phyloP scores from a whole-genome alignment of 2,797 vertebrate genomes.

The Danio aesculapii region DNA sequence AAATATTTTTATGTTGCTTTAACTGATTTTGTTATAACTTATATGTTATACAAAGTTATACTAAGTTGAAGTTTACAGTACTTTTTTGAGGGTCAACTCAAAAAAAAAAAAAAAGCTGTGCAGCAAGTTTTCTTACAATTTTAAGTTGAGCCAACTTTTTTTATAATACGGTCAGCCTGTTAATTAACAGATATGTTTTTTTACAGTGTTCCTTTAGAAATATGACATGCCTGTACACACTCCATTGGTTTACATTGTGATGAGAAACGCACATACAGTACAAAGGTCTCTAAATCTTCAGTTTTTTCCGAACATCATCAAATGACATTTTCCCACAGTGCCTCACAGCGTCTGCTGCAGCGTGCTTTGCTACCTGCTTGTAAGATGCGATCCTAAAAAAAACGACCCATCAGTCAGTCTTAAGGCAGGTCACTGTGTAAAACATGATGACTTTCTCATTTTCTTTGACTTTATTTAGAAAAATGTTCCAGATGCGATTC shows the following conservation, averaged over 20 bases:
- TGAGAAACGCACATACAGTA: constrained; percentile 1
- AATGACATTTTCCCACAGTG: constrained; percentile 65
- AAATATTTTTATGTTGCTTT: too few species aligned
- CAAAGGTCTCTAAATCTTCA: neutral
- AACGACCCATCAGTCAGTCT: neutral
- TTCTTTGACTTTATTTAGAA: neutral
- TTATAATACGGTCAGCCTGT: too few species aligned
- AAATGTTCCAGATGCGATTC: constrained; percentile 1
- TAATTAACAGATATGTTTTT: too few species aligned
- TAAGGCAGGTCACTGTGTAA: constrained; percentile 31
- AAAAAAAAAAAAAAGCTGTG: too few species aligned
- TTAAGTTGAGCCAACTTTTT: too few species aligned
- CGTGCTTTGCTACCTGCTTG: constrained; percentile 36
- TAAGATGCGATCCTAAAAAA: constrained; percentile 11
- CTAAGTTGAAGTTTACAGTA: too few species aligned
- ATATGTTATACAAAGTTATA: too few species aligned
- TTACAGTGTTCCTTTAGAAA: neutral
- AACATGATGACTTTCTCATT: neutral
- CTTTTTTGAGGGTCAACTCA: too few species aligned
- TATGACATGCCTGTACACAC: neutral
- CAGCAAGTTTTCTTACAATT: too few species aligned
- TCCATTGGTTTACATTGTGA: constrained; percentile 13
- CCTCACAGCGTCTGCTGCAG: constrained; percentile 60
- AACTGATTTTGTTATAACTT: too few species aligned
- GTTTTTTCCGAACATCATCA: constrained; percentile 4